Percentiles rank a stretch among this genome's conserved stretches.
phyloP scores from a whole-genome alignment of 2,888 invertebrate genomes.

The Deilephila porcellus region DNA sequence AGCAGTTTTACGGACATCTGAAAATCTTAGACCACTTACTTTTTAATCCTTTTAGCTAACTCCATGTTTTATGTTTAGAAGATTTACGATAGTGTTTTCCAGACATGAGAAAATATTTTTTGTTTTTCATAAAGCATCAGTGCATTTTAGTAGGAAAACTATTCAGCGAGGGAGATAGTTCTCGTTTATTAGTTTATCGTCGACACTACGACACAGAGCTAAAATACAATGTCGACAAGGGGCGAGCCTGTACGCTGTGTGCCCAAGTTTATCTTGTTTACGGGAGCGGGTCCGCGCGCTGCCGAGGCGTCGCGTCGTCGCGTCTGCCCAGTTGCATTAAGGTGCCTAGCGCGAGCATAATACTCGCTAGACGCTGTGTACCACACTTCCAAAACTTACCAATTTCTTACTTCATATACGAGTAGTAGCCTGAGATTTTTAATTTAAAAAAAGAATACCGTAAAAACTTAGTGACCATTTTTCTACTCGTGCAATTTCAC shows the following conservation, averaged over 20 bases:
- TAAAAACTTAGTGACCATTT: not conserved
- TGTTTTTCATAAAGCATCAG: not conserved
- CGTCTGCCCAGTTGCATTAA: conserved; percentile 39
- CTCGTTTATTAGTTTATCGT: conserved; percentile 20
- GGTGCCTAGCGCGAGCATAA: conserved; percentile 12
- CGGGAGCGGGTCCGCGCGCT: conserved; percentile 43
- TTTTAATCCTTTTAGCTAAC: too few species aligned
- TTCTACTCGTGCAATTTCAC: not conserved
- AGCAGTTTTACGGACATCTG: too few species aligned
- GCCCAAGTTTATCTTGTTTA: conserved; percentile 71
- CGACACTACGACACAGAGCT: conserved; percentile 23
- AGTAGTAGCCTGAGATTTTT: not conserved
- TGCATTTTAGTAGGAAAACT: not conserved
- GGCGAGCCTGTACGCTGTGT: conserved; percentile 36
- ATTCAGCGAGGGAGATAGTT: conserved; percentile 6
- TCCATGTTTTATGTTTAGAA: too few species aligned
- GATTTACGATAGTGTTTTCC: too few species aligned
- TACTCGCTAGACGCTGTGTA: conserved; percentile 10
- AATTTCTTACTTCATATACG: not conserved
- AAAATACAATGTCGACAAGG: conserved; percentile 18
- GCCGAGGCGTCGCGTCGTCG: conserved; percentile 50
- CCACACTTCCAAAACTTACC: conserved; percentile 19
- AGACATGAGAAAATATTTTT: not conserved
- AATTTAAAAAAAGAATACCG: not conserved
- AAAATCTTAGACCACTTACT: too few species aligned